phyloP scores from a whole-genome alignment of 2,888 invertebrate species.

The Halocaridina rubra region DNA sequence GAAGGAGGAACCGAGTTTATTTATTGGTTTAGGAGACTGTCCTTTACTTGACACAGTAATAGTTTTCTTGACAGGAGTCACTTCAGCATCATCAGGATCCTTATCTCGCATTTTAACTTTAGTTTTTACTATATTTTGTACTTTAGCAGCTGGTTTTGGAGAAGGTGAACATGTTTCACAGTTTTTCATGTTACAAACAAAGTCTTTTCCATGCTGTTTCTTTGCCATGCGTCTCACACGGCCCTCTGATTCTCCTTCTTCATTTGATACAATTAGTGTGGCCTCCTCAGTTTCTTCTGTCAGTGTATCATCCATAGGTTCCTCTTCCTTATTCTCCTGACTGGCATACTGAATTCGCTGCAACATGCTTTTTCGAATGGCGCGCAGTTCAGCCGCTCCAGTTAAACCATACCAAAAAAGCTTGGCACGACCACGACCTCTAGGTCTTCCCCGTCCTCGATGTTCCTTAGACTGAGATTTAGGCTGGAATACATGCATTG shows the following conservation, averaged over 20 bases:
- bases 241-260: constrained; percentile 44
- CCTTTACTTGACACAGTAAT: not conserved
- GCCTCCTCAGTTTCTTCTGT: not conserved
- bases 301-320: too few species aligned
- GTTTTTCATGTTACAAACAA: constrained; percentile 59
- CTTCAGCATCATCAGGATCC: not conserved
- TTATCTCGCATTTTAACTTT: constrained; percentile 21
- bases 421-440: constrained; percentile 27
- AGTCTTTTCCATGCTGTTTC: constrained; percentile 60
- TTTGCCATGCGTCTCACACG: constrained; percentile 38
- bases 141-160: constrained; percentile 3
- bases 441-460: not conserved
- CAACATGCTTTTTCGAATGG: constrained; percentile 59
- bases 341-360: constrained; percentile 31
- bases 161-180: constrained; percentile 55
- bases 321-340: constrained; percentile 1
- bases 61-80: not conserved
- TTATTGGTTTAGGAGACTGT: not conserved
- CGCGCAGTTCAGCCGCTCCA: constrained; percentile 57
- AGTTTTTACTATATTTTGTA: constrained; percentile 9
- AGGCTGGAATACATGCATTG: too few species aligned
- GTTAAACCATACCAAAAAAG: constrained; percentile 26
- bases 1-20: not conserved
- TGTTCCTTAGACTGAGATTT: too few species aligned
- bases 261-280: not conserved